Base-by-base conservation (phyloP, 2,888 invertebrate species). In the Phortica magna region DNA sequence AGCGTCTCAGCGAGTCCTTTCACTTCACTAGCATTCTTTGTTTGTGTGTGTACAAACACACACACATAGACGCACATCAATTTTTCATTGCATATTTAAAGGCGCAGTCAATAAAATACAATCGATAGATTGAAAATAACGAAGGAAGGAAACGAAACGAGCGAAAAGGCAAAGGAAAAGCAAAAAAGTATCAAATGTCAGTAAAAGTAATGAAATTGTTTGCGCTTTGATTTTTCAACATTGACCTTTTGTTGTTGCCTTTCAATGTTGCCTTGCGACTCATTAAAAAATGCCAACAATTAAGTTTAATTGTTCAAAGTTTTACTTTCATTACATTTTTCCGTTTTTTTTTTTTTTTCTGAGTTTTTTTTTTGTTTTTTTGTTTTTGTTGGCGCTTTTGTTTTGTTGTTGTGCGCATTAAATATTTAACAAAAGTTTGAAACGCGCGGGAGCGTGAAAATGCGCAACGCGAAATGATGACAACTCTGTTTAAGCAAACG, bases 231-330 rank as follows among this genome's bases (percentile, higher is more conserved):
- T 48, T 48, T 48, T 48, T 48, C 48, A 48, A 48, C 48, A 12
- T 9, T 48, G 14, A 12, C 48, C 48, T 31, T 31, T 31, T 31
- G 31, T 31, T 9, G 48, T 48, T 48, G 48, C 7, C 7, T 3
- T 1, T 14, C 14, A 14, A 6, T 12, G 48, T 48, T 12, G 14
- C 48, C 86, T 84, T 9, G 48, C 48, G 14, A 14, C 48, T 48
- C 48, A 14, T 48, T 48, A 48, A 82, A 83, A 87, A 85, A 87
- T 83, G 83, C 83, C 81, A 81, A 83, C 84, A 83, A 87, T 84
- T 84, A 87, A 87, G 81, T 82, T 83, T 87, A 87, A 84, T 85
- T 84, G 87, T 82, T 80, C 83, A 84, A 85, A 84, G 85, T 85
- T 85, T 80, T 76, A 83, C 74, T 74, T 2, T 19, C n/a, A 17